Conservation (phyloP, 1,140 invertebrate species). For the Temnothorax nylanderi region DNA sequence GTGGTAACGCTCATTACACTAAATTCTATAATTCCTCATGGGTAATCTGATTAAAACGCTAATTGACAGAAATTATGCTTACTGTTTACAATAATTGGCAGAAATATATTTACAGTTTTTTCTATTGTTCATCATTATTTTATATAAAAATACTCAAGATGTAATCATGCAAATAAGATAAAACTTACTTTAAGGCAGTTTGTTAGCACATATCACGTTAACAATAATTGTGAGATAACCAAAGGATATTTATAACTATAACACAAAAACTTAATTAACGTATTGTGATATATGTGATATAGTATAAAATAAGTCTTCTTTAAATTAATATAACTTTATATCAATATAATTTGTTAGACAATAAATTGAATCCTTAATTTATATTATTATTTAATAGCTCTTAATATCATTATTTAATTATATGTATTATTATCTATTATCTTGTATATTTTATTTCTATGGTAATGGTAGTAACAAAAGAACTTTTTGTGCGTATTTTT, state of each 20-base stretch:
- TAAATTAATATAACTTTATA: background rate
- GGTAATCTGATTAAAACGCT: background rate
- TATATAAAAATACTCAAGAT: background rate
- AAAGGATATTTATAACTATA: slow-evolving; percentile 4
- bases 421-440: slow-evolving; percentile 17
- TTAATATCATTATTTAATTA: background rate
- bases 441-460: slow-evolving; percentile 12
- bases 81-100: background rate
- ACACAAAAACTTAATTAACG: background rate
- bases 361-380: background rate
- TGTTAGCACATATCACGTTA: background rate
- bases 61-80: background rate
- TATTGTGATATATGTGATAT: background rate
- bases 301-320: slow-evolving; percentile 33
- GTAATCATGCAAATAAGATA: background rate
- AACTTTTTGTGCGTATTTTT: background rate
- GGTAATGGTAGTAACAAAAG: background rate
- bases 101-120: background rate
- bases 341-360: slow-evolving; percentile 12
- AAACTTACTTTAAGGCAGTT: background rate
- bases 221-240: background rate
- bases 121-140: background rate
- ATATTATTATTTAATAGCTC: slow-evolving; percentile 4
- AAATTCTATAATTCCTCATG: slow-evolving; percentile 70
- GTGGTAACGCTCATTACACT: slow-evolving; percentile 70